Percentiles rank a stretch among this genome's conserved stretches.
Conservation (phyloP, 2,797 vertebrate species). For the Varecia variegata region DNA sequence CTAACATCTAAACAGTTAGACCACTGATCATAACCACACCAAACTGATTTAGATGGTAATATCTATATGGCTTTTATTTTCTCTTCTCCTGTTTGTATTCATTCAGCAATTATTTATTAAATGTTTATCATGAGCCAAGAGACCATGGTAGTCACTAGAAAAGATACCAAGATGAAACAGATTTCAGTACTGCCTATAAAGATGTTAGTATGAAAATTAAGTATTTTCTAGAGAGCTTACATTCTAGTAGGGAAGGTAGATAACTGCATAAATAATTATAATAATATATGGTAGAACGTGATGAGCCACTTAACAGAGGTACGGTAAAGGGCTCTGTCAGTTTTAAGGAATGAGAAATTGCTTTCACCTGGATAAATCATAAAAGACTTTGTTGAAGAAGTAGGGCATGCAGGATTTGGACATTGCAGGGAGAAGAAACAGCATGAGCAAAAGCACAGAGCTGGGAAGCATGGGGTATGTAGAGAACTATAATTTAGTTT, state of each 20-base stretch:
- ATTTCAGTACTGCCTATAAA: background rate
- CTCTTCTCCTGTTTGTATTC: background rate
- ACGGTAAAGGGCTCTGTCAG: background rate
- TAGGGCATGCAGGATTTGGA: background rate
- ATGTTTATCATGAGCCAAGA: background rate
- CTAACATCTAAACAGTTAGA: background rate
- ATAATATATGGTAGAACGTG: background rate
- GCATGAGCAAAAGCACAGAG: background rate
- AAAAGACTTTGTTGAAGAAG: background rate
- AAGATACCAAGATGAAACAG: background rate
- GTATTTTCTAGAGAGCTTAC: background rate
- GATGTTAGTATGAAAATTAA: background rate
- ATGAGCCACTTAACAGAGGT: background rate
- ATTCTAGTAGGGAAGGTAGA: background rate
- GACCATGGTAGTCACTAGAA: background rate
- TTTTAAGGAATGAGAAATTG: background rate
- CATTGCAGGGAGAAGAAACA: background rate
- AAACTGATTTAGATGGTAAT: background rate
- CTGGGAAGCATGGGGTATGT: background rate
- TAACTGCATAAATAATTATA: background rate
- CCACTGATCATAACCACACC: background rate
- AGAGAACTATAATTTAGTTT: background rate
- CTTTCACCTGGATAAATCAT: background rate
- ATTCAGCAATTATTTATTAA: background rate
- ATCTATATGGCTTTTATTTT: background rate